Conservation (phyloP, 2,797 vertebrate species). For the Emys orbicularis region DNA sequence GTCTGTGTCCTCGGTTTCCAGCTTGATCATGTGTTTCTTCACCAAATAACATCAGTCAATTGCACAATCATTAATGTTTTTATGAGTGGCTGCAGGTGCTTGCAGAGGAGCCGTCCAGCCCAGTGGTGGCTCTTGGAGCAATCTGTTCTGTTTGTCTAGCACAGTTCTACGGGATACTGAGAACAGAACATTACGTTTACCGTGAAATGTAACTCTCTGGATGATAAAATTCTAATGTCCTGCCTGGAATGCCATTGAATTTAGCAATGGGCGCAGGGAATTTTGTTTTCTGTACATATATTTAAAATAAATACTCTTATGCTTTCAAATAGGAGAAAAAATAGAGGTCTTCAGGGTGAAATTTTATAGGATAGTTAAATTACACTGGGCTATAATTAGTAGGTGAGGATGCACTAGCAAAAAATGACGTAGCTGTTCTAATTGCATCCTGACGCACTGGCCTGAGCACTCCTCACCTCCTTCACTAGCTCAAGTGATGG, state of each 20-base stretch:
- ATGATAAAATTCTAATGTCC: not conserved
- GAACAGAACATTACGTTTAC: fast-evolving
- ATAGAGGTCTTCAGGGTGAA: not conserved
- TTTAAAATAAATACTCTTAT: not conserved
- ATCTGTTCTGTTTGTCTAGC: not conserved
- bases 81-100: constrained; percentile 58
- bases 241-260: not conserved
- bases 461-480: fast-evolving
- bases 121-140: fast-evolving
- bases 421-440: not conserved
- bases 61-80: not conserved
- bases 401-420: fast-evolving
- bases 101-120: not conserved
- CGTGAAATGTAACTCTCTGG: fast-evolving
- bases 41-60: not conserved
- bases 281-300: not conserved
- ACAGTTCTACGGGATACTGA: not conserved
- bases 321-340: not conserved
- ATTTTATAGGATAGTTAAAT: not conserved
- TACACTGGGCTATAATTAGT: not conserved
- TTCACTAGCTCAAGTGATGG: fast-evolving
- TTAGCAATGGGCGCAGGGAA: fast-evolving
- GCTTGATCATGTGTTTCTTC: constrained; percentile 7
- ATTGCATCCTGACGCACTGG: fast-evolving
- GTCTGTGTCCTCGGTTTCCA: not conserved